These are phyloP conservation scores for Luidia sarsii DNA, from an alignment of 53 echinoderm and acorn worm genomes.

Conservation along the genomic window DNA sequence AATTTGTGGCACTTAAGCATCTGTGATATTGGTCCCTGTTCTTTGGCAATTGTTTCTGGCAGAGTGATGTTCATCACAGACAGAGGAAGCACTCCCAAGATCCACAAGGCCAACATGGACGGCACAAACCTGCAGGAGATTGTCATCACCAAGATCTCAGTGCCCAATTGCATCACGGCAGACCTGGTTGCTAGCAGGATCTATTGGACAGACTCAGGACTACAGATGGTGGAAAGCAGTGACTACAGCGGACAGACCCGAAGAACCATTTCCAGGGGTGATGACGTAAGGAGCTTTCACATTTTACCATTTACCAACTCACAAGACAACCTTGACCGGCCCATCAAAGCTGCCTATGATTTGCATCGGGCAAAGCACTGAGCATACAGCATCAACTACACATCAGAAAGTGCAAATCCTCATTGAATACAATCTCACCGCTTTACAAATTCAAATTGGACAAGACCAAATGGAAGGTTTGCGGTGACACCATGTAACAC, in stretches of 20 bases:
- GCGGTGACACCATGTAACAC: no score
- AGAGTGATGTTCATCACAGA: constrained; percentile 82
- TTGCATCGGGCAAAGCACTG: no score
- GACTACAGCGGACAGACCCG: constrained; percentile 68
- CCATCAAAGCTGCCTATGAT: no score
- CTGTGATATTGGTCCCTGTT: background rate
- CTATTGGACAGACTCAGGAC: constrained; percentile 84
- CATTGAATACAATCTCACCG: no score
- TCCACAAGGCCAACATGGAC: constrained; percentile 76
- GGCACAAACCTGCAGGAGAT: constrained; percentile 54
- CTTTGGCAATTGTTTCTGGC: background rate
- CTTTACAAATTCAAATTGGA: no score
- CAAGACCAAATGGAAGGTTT: no score
- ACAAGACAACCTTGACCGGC: no score
- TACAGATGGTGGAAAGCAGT: constrained; percentile 71
- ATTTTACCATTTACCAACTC: no score
- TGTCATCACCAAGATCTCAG: constrained; percentile 66
- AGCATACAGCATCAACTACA: no score
- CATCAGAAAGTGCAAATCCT: no score
- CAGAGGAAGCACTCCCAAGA: constrained; percentile 52
- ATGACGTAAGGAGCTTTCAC: constrained; percentile 54
- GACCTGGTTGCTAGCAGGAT: constrained; percentile 69
- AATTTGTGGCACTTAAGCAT: no score
- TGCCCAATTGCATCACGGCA: constrained; percentile 77
- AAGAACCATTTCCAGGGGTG: constrained; percentile 58